Percentiles rank a stretch among this genome's conserved stretches.
These are phyloP conservation scores for Heliconius ethilla DNA, from an alignment of 2,888 invertebrate species.

Conservation along the genomic window DNA sequence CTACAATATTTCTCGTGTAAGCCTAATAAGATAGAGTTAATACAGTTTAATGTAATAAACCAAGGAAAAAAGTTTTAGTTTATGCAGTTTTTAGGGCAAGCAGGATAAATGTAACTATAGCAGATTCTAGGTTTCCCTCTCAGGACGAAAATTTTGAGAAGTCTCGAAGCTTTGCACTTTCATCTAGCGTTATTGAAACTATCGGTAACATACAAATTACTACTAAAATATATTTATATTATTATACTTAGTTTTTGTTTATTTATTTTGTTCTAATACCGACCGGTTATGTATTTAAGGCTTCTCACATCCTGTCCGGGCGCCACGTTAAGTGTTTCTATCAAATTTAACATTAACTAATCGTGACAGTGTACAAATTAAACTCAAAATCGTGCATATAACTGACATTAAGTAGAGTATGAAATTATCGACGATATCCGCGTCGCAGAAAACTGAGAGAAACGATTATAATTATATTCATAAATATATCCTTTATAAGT, in stretches of 20 bases:
- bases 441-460: slow-evolving; percentile 1
- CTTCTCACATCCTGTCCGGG: slow-evolving; percentile 4
- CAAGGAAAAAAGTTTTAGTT: no score
- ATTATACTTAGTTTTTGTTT: neutral
- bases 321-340: neutral
- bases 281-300: neutral
- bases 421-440: slow-evolving; percentile 32
- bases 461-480: neutral
- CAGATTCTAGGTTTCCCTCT: neutral
- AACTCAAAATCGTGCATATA: slow-evolving; percentile 26
- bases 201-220: neutral
- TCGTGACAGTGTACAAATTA: slow-evolving; percentile 31
- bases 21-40: no score
- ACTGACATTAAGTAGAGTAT: slow-evolving; percentile 20
- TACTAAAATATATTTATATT: neutral
- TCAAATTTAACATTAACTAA: slow-evolving; percentile 16
- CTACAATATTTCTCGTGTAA: no score
- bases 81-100: neutral
- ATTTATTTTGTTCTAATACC: neutral
- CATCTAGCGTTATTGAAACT: neutral
- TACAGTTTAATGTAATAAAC: neutral
- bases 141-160: neutral
- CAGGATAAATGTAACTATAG: neutral
- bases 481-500: neutral
- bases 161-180: slow-evolving; percentile 1